A percentile compares a stretch with the other conserved stretches of the same genome.
Evolutionary conservation across 1,140 invertebrate species (phyloP).

Genomic region (Cotesia typhae): DNA sequence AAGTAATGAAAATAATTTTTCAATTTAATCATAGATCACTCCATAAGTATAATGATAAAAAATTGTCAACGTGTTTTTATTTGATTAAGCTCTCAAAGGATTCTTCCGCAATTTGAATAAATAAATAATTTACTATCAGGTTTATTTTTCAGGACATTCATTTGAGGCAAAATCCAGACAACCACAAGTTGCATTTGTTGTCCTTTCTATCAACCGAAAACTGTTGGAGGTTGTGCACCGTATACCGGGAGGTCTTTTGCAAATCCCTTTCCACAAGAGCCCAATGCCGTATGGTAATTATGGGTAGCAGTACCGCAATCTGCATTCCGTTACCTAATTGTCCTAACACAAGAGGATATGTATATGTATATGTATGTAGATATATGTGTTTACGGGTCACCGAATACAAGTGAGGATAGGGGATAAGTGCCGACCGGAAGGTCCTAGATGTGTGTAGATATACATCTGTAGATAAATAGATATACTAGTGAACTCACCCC

Average conservation of each 20-base stretch:
- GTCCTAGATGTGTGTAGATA: conserved; percentile 24
- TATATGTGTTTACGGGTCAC: conserved; percentile 45
- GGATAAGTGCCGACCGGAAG: conserved; percentile 44
- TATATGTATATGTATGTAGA: conserved; percentile 38
- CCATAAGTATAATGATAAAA: too few species aligned
- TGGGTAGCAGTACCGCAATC: conserved; percentile 54
- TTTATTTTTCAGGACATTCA: background rate
- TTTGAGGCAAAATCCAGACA: background rate
- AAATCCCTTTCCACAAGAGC: conserved; percentile 15
- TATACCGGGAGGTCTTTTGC: conserved; percentile 1
- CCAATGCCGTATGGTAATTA: conserved; percentile 53
- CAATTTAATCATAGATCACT: too few species aligned
- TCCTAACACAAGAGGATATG: conserved; percentile 48
- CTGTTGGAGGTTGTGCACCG: background rate
- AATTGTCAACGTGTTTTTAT: too few species aligned
- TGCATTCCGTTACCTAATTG: conserved; percentile 60
- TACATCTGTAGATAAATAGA: too few species aligned
- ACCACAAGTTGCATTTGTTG: background rate
- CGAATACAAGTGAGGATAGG: conserved; percentile 36
- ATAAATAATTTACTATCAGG: background rate
- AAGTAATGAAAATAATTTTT: too few species aligned
- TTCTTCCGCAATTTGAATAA: too few species aligned
- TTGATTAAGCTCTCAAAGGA: too few species aligned
- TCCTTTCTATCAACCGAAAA: background rate
- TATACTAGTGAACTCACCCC: too few species aligned